Evolutionary conservation across 2,888 invertebrate species (phyloP).

Genomic region (Dynastes maya): DNA sequence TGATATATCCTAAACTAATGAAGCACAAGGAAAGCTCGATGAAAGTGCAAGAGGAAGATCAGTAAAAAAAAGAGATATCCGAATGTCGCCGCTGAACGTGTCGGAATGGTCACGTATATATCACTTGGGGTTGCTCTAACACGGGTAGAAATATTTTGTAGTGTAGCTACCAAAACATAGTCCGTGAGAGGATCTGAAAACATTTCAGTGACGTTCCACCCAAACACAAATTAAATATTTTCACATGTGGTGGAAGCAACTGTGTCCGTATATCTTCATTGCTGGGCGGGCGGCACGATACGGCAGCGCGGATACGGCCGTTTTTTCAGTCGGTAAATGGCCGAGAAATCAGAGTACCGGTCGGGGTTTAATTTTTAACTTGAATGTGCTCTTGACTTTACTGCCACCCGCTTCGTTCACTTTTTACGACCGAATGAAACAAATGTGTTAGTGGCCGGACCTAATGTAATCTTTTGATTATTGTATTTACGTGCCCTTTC

Average conservation of each 20-base stretch:
- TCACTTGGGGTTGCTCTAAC: conserved; percentile 25
- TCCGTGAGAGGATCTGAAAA: conserved; percentile 24
- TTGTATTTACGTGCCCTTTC: conserved; percentile 52
- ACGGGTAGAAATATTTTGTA: not conserved
- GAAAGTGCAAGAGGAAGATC: not conserved
- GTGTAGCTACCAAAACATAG: not conserved
- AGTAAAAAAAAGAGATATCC: conserved; percentile 29
- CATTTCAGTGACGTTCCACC: conserved; percentile 51
- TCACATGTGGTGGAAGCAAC: conserved; percentile 67
- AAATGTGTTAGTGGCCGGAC: conserved; percentile 64
- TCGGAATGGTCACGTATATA: conserved; percentile 10
- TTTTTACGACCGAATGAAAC: conserved; percentile 66
- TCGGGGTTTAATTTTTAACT: conserved; percentile 69
- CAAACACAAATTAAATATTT: conserved; percentile 67
- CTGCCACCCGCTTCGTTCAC: conserved; percentile 65
- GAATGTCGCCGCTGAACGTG: conserved; percentile 15
- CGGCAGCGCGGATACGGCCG: conserved; percentile 62
- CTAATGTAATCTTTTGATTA: conserved; percentile 62
- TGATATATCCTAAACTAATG: no score
- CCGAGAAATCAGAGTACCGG: conserved; percentile 68
- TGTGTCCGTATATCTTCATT: conserved; percentile 67
- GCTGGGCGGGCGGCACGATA: conserved; percentile 56
- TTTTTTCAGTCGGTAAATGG: conserved; percentile 68
- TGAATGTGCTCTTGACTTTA: conserved; percentile 69
- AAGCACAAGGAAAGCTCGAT: no score